Base-by-base conservation (phyloP, 2,888 invertebrate species). In the Amiota mariae region DNA sequence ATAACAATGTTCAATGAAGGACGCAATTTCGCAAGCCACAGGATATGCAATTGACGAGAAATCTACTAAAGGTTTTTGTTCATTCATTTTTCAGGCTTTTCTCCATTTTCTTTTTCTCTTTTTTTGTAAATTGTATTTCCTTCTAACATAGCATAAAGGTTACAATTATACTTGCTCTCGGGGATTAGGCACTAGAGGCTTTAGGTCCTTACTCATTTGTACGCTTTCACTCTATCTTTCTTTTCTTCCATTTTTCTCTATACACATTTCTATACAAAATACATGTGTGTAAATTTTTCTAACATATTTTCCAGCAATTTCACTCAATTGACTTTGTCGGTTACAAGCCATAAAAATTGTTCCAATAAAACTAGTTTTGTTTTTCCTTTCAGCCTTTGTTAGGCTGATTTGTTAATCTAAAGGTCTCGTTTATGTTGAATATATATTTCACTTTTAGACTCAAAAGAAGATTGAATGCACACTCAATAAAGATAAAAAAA, bases 41-140 rank as follows among this genome's bases (percentile, higher is more conserved):
- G 70, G 73, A 73, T 72, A 72, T 73, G 71, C 72, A 71, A 73
- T 73, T 72, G 72, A 74, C 70, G 70, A 74, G 70, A 72, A 66
- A 56, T 72, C 61, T 63, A 49, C 18, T 18, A 18, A 18, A 66
- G 8, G 18, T 10, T 66, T 47, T 48, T 47, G 8, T 47, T 15
- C 15, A 36, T 36, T 36, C 36, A 36, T 36, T 36, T 36, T 36
- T 2, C 36, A 36, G 36, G 36, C 6, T 36, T 36, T 6, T 36
- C 36, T 36, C 36, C 1, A 36, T 59, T 59, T 59, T 18, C 20
- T 18, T 59, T 20, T 9, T 59, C 9, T 1, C 2, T n/a, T 59
- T 59, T 59, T 57, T 57, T 57, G 13, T 57, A 15, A 10, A 15
- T 57, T 59, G 11, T 59, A 59, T 59, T 59, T 18, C 11, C 18